Percentiles rank a stretch among this genome's conserved stretches.
Conservation (phyloP, 35 echinoderm and acorn worm species). For the Nesometra sesokonis region DNA sequence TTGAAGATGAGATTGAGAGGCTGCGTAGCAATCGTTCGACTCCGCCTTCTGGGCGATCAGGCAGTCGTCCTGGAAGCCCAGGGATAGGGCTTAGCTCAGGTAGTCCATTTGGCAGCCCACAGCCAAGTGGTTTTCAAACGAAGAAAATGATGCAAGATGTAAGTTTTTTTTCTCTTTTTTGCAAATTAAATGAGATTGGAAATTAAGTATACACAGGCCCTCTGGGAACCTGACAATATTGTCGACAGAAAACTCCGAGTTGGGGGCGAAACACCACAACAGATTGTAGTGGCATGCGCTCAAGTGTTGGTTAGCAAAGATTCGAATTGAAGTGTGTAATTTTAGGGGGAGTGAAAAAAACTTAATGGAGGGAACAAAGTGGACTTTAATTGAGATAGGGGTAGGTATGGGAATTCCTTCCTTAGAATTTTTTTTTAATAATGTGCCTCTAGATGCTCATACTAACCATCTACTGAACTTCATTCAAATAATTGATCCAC, state of each 20-base stretch:
- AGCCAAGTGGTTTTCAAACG: conserved; percentile 2
- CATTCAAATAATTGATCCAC: too few species aligned
- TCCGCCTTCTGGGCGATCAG: conserved; percentile 25
- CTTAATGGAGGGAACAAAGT: too few species aligned
- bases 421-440: too few species aligned
- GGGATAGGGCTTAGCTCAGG: background rate
- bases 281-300: too few species aligned
- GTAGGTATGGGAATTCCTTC: too few species aligned
- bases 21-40: conserved; percentile 61
- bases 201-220: background rate
- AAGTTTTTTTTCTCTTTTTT: conserved; percentile 19
- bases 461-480: too few species aligned
- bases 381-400: too few species aligned
- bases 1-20: conserved; percentile 72
- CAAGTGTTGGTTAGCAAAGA: too few species aligned
- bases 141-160: conserved; percentile 85
- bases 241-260: background rate
- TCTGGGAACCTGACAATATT: background rate
- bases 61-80: background rate
- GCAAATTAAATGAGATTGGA: background rate
- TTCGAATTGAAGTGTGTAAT: too few species aligned
- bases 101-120: background rate
- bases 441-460: too few species aligned
- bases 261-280: background rate
- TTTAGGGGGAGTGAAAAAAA: too few species aligned